phyloP scores from a whole-genome alignment of 2,797 vertebrate genomes.

The Myripristis murdjan region DNA sequence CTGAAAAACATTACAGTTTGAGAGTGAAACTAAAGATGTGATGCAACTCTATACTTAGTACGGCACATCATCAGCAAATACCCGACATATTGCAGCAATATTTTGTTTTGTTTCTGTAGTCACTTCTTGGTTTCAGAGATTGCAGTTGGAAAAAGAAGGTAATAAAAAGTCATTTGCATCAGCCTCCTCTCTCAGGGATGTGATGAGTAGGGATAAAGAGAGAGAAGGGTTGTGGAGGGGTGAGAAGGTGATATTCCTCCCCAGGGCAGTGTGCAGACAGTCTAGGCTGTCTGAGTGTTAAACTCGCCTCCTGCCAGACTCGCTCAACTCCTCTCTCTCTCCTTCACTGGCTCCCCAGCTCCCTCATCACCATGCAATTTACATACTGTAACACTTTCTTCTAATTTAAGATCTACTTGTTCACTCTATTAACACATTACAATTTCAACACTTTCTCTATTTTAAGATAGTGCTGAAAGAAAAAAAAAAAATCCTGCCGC shows the following conservation, averaged over 20 bases:
- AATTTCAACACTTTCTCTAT: slow-evolving; percentile 65
- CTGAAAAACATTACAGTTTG: slow-evolving; percentile 21
- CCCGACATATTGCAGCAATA: slow-evolving; percentile 34
- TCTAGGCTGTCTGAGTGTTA: slow-evolving; percentile 40
- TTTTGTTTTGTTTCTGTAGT: slow-evolving; percentile 39
- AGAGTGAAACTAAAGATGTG: slow-evolving; percentile 23
- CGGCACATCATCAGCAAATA: slow-evolving; percentile 34
- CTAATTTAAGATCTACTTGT: slow-evolving; percentile 69
- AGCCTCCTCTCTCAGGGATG: slow-evolving; percentile 1
- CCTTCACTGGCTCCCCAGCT: slow-evolving; percentile 17
- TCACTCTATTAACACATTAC: slow-evolving; percentile 49
- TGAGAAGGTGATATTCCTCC: slow-evolving; percentile 26
- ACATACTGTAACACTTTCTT: slow-evolving; percentile 57
- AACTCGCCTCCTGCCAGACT: slow-evolving; percentile 36
- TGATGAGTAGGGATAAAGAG: slow-evolving; percentile 9
- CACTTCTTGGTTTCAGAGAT: slow-evolving; percentile 55
- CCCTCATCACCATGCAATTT: slow-evolving; percentile 40
- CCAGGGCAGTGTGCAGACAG: slow-evolving; percentile 22
- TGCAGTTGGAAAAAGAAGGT: slow-evolving; percentile 30
- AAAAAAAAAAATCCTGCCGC: slow-evolving; percentile 32
- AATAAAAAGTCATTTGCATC: slow-evolving; percentile 10
- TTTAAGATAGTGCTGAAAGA: slow-evolving; percentile 58
- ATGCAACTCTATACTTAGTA: slow-evolving; percentile 42
- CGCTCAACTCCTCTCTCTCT: slow-evolving; percentile 32
- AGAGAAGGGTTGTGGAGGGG: slow-evolving; percentile 17